phyloP scores from a whole-genome alignment of 2,888 invertebrate genomes.

The Unio delphinus region DNA sequence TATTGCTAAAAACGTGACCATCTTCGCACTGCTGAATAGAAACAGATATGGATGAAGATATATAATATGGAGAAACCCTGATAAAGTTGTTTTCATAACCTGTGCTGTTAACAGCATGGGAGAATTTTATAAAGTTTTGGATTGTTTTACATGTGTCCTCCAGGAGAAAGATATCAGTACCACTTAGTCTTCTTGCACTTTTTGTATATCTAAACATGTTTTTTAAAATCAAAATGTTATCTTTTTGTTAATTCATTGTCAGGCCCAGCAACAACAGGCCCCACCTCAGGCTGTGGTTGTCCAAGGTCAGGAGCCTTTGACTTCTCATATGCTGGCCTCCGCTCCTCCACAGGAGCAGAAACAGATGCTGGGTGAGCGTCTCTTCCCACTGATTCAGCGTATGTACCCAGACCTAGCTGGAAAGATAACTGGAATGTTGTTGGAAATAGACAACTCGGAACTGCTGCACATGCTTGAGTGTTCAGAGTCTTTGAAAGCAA shows the following conservation, averaged over 20 bases:
- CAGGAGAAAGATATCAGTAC: neutral
- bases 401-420: slow-evolving; percentile 96
- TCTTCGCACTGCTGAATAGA: too few relatives aligned
- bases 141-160: too few relatives aligned
- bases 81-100: too few relatives aligned
- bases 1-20: too few relatives aligned
- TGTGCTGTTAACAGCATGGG: too few relatives aligned
- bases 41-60: too few relatives aligned
- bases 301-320: slow-evolving; percentile 91
- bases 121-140: too few relatives aligned
- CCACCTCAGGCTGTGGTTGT: slow-evolving; percentile 85
- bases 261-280: neutral
- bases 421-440: slow-evolving; percentile 98
- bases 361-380: slow-evolving; percentile 98
- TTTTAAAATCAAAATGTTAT: too few relatives aligned
- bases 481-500: slow-evolving; percentile 93
- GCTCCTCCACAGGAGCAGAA: slow-evolving; percentile 98
- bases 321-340: slow-evolving; percentile 96
- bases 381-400: slow-evolving; percentile 91
- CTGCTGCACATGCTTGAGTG: slow-evolving; percentile 98
- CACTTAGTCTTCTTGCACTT: neutral
- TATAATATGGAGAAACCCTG: too few relatives aligned
- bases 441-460: slow-evolving; percentile 99
- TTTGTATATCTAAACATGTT: neutral
- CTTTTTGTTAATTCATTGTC: too few relatives aligned